phyloP scores from a whole-genome alignment of 1,140 invertebrate species.

The Carposina sasakii region DNA sequence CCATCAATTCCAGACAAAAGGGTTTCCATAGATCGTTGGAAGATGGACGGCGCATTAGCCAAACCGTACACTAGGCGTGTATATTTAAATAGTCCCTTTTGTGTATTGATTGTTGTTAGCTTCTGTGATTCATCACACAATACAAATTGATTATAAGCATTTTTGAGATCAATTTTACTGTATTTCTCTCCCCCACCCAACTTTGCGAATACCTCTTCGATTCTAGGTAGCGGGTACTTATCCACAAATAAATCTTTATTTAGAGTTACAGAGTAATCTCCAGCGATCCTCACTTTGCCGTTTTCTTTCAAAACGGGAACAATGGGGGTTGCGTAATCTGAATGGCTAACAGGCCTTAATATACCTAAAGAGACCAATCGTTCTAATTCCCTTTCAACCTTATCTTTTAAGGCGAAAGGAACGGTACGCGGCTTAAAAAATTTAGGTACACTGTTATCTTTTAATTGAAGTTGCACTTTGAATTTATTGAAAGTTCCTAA shows the following conservation, averaged over 20 bases:
- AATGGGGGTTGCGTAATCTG: slow-evolving; percentile 27
- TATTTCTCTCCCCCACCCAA: slow-evolving; percentile 29
- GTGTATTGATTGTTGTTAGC: slow-evolving; percentile 41
- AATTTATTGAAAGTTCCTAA: slow-evolving; percentile 33
- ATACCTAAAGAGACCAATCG: slow-evolving; percentile 25
- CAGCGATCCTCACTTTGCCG: slow-evolving; percentile 23
- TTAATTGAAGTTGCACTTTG: slow-evolving; percentile 26
- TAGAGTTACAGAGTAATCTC: slow-evolving; percentile 28
- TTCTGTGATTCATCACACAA: slow-evolving; percentile 19
- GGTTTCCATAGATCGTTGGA: slow-evolving; percentile 44
- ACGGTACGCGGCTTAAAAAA: slow-evolving; percentile 31
- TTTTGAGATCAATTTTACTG: slow-evolving; percentile 37
- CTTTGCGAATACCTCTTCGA: slow-evolving; percentile 30
- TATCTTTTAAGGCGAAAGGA: slow-evolving; percentile 24
- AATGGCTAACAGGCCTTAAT: slow-evolving; percentile 19
- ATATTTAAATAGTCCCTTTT: slow-evolving; percentile 37
- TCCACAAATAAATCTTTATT: slow-evolving; percentile 29
- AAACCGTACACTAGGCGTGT: slow-evolving; percentile 39
- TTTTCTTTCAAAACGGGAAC: slow-evolving; percentile 30
- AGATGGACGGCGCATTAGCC: slow-evolving; percentile 40
- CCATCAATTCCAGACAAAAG: slow-evolving; percentile 33
- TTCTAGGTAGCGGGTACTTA: slow-evolving; percentile 7
- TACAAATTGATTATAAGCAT: slow-evolving; percentile 39
- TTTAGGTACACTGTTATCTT: slow-evolving; percentile 18
- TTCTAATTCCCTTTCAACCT: slow-evolving; percentile 21